These are phyloP conservation scores for Proisotoma minuta DNA, from an alignment of 2,888 invertebrate genomes.

Conservation along the genomic window DNA sequence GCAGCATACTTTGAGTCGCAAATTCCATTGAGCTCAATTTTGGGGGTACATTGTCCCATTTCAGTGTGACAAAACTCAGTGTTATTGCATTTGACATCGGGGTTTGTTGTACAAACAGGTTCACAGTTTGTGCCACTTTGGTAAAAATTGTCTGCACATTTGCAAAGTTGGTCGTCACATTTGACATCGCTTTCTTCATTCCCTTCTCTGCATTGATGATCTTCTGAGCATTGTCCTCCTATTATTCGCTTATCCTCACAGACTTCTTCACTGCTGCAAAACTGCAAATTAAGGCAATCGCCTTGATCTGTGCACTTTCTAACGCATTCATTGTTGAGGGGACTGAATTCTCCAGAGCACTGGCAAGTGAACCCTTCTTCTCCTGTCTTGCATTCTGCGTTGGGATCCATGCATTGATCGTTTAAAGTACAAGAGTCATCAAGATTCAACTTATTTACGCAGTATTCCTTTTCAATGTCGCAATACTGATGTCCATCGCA, in stretches of 20 bases:
- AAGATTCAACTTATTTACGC: not conserved
- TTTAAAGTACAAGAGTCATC: not conserved
- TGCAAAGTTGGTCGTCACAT: not conserved
- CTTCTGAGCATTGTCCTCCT: not conserved
- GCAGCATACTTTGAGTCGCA: not conserved
- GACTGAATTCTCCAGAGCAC: not conserved
- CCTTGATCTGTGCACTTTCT: not conserved
- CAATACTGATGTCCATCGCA: not conserved
- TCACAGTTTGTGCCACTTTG: not conserved
- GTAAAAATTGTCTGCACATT: not conserved
- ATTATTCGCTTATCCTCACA: not conserved
- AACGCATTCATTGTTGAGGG: not conserved
- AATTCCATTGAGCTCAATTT: conserved; percentile 2
- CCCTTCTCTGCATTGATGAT: not conserved
- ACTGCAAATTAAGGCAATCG: not conserved
- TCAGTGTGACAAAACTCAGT: not conserved
- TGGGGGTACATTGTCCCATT: not conserved
- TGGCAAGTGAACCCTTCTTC: not conserved
- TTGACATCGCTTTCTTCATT: not conserved
- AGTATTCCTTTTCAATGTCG: not conserved
- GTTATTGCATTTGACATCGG: not conserved
- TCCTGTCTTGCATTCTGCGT: not conserved
- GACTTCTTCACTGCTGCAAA: not conserved
- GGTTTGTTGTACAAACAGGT: not conserved
- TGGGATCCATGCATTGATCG: not conserved